A percentile compares a stretch with the other conserved stretches of the same genome.
These are phyloP conservation scores for Sciaenops ocellatus DNA, from an alignment of 2,797 vertebrate genomes.

Conservation along the genomic window DNA sequence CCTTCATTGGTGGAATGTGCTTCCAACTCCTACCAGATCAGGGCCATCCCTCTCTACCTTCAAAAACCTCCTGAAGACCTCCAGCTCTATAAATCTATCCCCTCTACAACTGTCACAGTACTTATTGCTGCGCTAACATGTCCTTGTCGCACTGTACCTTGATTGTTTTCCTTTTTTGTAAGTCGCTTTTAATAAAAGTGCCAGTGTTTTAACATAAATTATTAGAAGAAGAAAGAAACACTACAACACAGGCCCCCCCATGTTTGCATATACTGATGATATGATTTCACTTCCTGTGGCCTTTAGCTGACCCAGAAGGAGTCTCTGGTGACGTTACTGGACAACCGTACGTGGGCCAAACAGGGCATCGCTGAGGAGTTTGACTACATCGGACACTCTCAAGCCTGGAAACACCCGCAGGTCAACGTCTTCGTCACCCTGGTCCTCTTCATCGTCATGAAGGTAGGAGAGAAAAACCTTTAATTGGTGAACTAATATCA, in stretches of 20 bases:
- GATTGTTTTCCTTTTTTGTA: too few relatives aligned
- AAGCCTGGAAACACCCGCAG: constrained; percentile 93
- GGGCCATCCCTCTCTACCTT: background rate
- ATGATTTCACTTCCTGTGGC: constrained; percentile 48
- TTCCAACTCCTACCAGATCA: background rate
- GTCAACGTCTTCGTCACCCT: constrained; percentile 95
- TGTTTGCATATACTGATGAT: background rate
- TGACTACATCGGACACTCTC: constrained; percentile 87
- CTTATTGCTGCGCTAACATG: too few relatives aligned
- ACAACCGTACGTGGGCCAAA: constrained; percentile 96
- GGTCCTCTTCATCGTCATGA: constrained; percentile 96
- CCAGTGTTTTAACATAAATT: background rate
- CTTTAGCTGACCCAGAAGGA: constrained; percentile 95
- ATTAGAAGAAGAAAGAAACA: background rate
- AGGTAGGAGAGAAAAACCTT: constrained; percentile 78
- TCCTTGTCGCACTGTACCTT: too few relatives aligned
- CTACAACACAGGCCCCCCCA: too few relatives aligned
- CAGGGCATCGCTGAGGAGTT: constrained; percentile 92
- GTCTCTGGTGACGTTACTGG: constrained; percentile 93
- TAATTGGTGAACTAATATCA: background rate
- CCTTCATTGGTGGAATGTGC: too few relatives aligned
- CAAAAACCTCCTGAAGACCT: too few relatives aligned
- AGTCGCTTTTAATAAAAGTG: too few relatives aligned
- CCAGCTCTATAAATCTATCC: too few relatives aligned
- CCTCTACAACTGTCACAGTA: too few relatives aligned